These are phyloP conservation scores for Naja naja DNA, from an alignment of 2,113 vertebrate species.

Conservation along the genomic window DNA sequence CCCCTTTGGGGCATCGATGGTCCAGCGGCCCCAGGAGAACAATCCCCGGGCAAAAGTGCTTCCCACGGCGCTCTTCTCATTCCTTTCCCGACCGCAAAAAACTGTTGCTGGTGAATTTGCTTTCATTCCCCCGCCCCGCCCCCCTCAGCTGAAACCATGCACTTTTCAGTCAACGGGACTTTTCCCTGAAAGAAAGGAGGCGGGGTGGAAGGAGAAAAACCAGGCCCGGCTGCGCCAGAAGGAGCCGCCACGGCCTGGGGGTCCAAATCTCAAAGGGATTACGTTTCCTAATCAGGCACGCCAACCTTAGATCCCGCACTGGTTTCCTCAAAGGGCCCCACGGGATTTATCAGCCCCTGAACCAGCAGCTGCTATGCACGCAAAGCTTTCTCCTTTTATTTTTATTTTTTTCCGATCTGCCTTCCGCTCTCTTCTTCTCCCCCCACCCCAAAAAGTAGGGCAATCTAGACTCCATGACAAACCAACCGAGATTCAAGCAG, in stretches of 20 bases:
- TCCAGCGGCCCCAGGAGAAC: not conserved
- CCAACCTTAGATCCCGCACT: not conserved
- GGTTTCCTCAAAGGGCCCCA: not conserved
- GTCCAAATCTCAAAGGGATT: not conserved
- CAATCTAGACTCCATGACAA: not conserved
- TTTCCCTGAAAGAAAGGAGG: not conserved
- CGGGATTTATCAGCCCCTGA: not conserved
- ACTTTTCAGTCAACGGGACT: not conserved
- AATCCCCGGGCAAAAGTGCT: not conserved
- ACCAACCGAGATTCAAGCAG: not conserved
- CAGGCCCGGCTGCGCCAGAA: not conserved
- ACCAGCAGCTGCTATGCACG: not conserved
- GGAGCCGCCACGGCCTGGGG: not conserved
- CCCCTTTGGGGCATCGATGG: not conserved
- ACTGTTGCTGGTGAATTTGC: slow-evolving; percentile 1
- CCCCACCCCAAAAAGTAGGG: not conserved
- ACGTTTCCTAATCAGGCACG: not conserved
- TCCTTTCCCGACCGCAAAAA: not conserved
- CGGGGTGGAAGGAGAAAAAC: not conserved
- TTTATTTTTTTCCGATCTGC: not conserved
- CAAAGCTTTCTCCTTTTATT: not conserved
- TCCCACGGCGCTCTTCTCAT: not conserved
- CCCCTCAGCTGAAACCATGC: not conserved
- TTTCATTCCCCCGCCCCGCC: not conserved
- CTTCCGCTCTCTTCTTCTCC: not conserved